Percentiles rank a stretch among this genome's conserved stretches.
Evolutionary conservation across 2,113 vertebrate species (phyloP).

Genomic region (Entelurus aequoreus): DNA sequence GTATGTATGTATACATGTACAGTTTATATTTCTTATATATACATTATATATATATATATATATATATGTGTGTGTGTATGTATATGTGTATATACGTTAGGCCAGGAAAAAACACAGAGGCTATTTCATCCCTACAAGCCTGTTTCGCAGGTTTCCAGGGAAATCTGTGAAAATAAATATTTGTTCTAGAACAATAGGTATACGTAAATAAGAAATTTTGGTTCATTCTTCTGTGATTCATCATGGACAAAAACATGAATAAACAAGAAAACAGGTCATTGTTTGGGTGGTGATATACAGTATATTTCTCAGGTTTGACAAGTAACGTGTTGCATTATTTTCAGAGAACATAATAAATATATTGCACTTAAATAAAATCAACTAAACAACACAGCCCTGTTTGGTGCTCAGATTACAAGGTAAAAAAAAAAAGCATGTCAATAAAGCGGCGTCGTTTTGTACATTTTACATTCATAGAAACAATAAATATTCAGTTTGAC

Average conservation of each 20-base stretch:
- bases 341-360: slow-evolving; percentile 99
- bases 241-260: not conserved
- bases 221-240: slow-evolving; percentile 23
- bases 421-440: slow-evolving; percentile 57
- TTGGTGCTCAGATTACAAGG: slow-evolving; percentile 64
- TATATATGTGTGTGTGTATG: too few relatives aligned
- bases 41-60: too few relatives aligned
- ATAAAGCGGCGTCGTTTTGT: slow-evolving; percentile 5
- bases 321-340: slow-evolving; percentile 86
- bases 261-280: slow-evolving; percentile 13
- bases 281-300: slow-evolving; percentile 61
- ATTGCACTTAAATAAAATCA: slow-evolving; percentile 96
- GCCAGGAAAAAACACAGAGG: too few relatives aligned
- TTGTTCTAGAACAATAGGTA: too few relatives aligned
- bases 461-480: slow-evolving; percentile 7
- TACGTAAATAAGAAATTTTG: not conserved
- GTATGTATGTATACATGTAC: too few relatives aligned
- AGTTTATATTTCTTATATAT: too few relatives aligned
- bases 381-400: slow-evolving; percentile 58
- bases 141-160: too few relatives aligned
- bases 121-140: too few relatives aligned
- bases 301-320: slow-evolving; percentile 92
- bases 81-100: too few relatives aligned
- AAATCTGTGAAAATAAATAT: too few relatives aligned
- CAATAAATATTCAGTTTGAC: slow-evolving; percentile 4